Evolutionary conservation across 2,888 invertebrate genomes (phyloP).

Genomic region (Zygothrica quintamaculata): DNA sequence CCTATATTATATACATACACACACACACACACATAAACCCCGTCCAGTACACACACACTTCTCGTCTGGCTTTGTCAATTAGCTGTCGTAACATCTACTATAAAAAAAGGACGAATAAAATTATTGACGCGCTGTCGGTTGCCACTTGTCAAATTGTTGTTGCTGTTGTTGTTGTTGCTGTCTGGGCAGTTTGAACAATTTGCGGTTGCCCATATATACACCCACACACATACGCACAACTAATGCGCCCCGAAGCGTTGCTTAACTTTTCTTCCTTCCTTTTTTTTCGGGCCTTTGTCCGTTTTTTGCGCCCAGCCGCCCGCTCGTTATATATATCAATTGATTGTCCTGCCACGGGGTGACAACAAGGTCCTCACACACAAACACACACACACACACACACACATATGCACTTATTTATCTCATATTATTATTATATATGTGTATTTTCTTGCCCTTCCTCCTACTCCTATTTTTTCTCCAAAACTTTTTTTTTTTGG

Average conservation of each 20-base stretch:
- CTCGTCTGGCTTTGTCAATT: constrained; percentile 56
- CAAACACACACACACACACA: constrained; percentile 29
- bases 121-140: constrained; percentile 70
- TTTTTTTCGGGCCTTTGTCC: constrained; percentile 42
- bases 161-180: constrained; percentile 42
- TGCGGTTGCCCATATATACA: constrained; percentile 58
- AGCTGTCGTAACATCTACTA: constrained; percentile 57
- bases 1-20: too few relatives aligned
- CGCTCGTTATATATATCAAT: constrained; percentile 63
- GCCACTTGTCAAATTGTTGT: constrained; percentile 61
- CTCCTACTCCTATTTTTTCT: too few relatives aligned
- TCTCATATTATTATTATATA: constrained; percentile 53
- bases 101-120: constrained; percentile 36
- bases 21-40: background rate
- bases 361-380: constrained; percentile 54
- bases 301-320: constrained; percentile 21
- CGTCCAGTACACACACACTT: background rate
- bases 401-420: constrained; percentile 47
- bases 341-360: constrained; percentile 76
- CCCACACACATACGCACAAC: constrained; percentile 17
- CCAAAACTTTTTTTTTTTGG: too few relatives aligned
- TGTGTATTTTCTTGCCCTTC: constrained; percentile 29
- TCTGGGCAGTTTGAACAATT: constrained; percentile 68
- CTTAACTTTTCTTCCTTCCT: constrained; percentile 28
- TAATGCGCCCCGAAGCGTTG: constrained; percentile 56